phyloP scores from a whole-genome alignment of 2,888 invertebrate species.

The Chloroclysta siterata region DNA sequence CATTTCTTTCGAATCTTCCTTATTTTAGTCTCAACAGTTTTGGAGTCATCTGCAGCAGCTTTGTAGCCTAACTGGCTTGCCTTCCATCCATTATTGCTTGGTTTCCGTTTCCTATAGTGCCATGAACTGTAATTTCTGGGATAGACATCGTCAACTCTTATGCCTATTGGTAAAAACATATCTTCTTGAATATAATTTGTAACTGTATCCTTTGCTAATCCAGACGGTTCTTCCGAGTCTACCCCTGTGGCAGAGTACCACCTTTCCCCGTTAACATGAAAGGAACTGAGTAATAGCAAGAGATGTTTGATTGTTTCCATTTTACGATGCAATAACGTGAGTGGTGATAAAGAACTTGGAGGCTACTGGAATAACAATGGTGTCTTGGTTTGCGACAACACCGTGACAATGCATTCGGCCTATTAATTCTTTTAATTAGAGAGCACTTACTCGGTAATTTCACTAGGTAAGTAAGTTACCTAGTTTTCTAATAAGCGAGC shows the following conservation, averaged over 20 bases:
- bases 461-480: slow-evolving; percentile 31
- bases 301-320: slow-evolving; percentile 35
- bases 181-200: slow-evolving; percentile 41
- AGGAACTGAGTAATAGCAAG: slow-evolving; percentile 38
- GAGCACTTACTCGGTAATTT: slow-evolving; percentile 56
- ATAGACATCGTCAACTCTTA: slow-evolving; percentile 7
- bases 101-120: slow-evolving; percentile 38
- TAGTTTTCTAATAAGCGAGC: slow-evolving; percentile 15
- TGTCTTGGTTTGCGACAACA: slow-evolving; percentile 53
- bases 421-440: slow-evolving; percentile 72
- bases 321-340: slow-evolving; percentile 10
- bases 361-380: slow-evolving; percentile 19
- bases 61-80: slow-evolving; percentile 8
- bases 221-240: slow-evolving; percentile 39
- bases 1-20: slow-evolving; percentile 52
- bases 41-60: background rate
- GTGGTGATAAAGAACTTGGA: slow-evolving; percentile 25
- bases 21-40: slow-evolving; percentile 46
- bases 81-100: slow-evolving; percentile 12
- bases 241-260: slow-evolving; percentile 62
- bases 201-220: slow-evolving; percentile 26
- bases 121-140: slow-evolving; percentile 42
- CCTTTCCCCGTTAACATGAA: slow-evolving; percentile 47
- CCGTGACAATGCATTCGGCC: slow-evolving; percentile 70
- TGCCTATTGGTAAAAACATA: slow-evolving; percentile 20